Conservation (phyloP, 1,140 invertebrate species). For the Sinella curviseta region DNA sequence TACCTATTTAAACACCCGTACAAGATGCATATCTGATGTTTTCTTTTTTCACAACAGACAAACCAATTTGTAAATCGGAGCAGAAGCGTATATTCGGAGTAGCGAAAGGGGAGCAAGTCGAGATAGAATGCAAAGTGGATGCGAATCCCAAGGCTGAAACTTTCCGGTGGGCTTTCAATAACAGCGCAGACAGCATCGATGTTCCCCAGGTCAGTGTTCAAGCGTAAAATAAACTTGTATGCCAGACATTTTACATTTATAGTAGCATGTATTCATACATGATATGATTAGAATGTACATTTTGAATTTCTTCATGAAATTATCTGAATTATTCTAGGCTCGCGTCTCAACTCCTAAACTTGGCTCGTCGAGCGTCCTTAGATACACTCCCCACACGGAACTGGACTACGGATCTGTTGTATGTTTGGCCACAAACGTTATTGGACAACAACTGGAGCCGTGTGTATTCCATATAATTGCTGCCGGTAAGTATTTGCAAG, state of each 20-base stretch:
- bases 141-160: slow-evolving; percentile 78
- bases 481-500: slow-evolving; percentile 58
- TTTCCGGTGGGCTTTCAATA: slow-evolving; percentile 88
- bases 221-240: not conserved
- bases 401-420: slow-evolving; percentile 70
- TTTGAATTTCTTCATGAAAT: not conserved
- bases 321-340: slow-evolving; percentile 47
- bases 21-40: not conserved
- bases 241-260: too few relatives aligned
- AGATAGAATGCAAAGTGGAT: slow-evolving; percentile 80
- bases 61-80: slow-evolving; percentile 75
- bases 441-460: slow-evolving; percentile 66
- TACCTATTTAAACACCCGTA: too few relatives aligned
- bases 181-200: slow-evolving; percentile 76
- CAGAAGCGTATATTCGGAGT: slow-evolving; percentile 81
- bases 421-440: slow-evolving; percentile 67
- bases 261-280: not conserved
- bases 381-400: slow-evolving; percentile 76
- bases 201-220: slow-evolving; percentile 60
- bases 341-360: slow-evolving; percentile 54
- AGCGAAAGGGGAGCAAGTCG: slow-evolving; percentile 75
- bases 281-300: not conserved
- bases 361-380: slow-evolving; percentile 64
- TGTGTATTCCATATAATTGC: slow-evolving; percentile 71
- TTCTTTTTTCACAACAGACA: slow-evolving; percentile 64